These are phyloP conservation scores for Platalea minor DNA, from an alignment of 2,797 vertebrate species.

Conservation along the genomic window DNA sequence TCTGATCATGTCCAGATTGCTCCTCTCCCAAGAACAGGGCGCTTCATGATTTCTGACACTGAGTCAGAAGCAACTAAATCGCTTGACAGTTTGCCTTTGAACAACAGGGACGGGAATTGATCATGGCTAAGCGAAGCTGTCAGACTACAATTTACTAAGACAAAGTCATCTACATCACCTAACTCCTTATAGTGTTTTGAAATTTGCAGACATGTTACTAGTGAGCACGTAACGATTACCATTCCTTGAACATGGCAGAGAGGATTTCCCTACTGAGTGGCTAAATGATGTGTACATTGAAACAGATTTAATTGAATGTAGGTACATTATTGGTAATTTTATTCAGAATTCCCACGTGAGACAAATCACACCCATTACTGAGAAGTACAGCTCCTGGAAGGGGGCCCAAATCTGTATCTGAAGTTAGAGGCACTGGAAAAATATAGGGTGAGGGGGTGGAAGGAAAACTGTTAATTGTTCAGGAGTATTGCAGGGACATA, in stretches of 20 bases:
- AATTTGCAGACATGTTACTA: not conserved
- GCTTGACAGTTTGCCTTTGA: slow-evolving; percentile 3
- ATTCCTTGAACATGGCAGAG: not conserved
- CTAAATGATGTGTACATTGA: slow-evolving; percentile 10
- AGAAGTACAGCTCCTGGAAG: not conserved
- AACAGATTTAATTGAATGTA: slow-evolving; percentile 33
- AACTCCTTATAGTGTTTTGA: not conserved
- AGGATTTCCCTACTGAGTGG: slow-evolving; percentile 30
- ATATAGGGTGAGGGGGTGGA: not conserved
- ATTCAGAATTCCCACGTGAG: slow-evolving; percentile 3
- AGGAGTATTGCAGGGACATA: not conserved
- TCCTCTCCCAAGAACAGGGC: not conserved
- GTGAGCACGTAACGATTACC: not conserved
- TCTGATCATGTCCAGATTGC: not conserved
- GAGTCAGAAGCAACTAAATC: slow-evolving; percentile 20
- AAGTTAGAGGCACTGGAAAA: not conserved
- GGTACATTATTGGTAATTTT: slow-evolving; percentile 21
- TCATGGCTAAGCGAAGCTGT: slow-evolving; percentile 10
- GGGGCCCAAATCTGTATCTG: not conserved
- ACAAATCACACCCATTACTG: not conserved
- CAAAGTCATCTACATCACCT: slow-evolving; percentile 33
- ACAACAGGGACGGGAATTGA: not conserved
- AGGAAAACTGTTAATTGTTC: not conserved
- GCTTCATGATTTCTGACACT: slow-evolving; percentile 18
- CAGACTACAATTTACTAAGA: slow-evolving; percentile 31